phyloP scores from a whole-genome alignment of 2,113 vertebrate genomes.

The Alethe castanea region DNA sequence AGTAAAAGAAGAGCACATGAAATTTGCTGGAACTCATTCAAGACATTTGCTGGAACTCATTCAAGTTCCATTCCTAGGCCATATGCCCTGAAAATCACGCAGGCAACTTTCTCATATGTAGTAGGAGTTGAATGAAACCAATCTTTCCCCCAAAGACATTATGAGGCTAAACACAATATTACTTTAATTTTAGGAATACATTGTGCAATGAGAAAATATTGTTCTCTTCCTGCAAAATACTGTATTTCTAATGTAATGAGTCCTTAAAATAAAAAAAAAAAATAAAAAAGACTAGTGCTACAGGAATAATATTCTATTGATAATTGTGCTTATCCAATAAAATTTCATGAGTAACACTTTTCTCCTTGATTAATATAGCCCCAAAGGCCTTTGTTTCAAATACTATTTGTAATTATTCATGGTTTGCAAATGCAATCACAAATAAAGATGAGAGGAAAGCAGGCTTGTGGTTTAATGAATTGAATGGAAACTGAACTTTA shows the following conservation, averaged over 20 bases:
- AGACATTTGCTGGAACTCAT: constrained; percentile 30
- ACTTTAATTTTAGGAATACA: background rate
- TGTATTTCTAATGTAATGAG: background rate
- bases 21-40: constrained; percentile 54
- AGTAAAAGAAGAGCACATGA: constrained; percentile 22
- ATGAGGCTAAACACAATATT: background rate
- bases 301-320: background rate
- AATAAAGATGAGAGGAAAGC: constrained; percentile 56
- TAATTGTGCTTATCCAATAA: constrained; percentile 38
- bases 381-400: constrained; percentile 67
- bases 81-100: constrained; percentile 48
- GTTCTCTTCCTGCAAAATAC: background rate
- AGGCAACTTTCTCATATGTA: background rate
- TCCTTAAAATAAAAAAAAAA: background rate
- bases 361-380: constrained; percentile 65
- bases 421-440: constrained; percentile 62
- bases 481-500: constrained; percentile 60
- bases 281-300: background rate
- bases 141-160: background rate
- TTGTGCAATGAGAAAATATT: background rate
- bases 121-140: background rate
- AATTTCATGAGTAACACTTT: constrained; percentile 61
- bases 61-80: constrained; percentile 39
- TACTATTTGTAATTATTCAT: constrained; percentile 73
- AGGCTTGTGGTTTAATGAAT: constrained; percentile 59